Evolutionary conservation across 2,797 vertebrate species (phyloP).

Genomic region (Scyliorhinus canicula): DNA sequence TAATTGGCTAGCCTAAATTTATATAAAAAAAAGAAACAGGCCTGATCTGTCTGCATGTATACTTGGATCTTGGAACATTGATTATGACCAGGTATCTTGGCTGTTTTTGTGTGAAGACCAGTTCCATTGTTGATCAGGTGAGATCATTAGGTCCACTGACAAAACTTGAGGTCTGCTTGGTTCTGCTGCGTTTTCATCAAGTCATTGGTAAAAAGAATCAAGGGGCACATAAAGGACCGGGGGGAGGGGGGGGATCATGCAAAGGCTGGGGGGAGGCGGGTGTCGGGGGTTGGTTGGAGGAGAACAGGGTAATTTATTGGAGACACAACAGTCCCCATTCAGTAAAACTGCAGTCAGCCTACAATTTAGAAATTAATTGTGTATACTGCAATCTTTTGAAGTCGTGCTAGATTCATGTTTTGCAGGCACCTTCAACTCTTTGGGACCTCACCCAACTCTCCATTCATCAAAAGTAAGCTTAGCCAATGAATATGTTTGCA

Average conservation of each 20-base stretch:
- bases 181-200: not conserved
- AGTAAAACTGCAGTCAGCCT: not conserved
- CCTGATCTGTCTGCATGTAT: not conserved
- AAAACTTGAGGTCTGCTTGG: not conserved
- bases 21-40: no score
- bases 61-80: not conserved
- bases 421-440: not conserved
- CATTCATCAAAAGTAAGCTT: not conserved
- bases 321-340: not conserved
- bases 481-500: not conserved
- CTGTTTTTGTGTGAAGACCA: not conserved
- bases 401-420: not conserved
- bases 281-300: not conserved
- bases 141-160: not conserved
- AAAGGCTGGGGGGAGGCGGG: no score
- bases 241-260: no score
- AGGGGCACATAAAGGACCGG: not conserved
- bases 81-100: not conserved
- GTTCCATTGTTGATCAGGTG: not conserved
- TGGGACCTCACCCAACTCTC: not conserved
- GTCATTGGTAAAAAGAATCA: not conserved
- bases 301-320: not conserved
- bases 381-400: not conserved
- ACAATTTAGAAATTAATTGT: not conserved
- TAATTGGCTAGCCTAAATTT: no score